These are phyloP conservation scores for Odocoileus hemionus DNA, from an alignment of 2,113 vertebrate genomes.

Conservation along the genomic window DNA sequence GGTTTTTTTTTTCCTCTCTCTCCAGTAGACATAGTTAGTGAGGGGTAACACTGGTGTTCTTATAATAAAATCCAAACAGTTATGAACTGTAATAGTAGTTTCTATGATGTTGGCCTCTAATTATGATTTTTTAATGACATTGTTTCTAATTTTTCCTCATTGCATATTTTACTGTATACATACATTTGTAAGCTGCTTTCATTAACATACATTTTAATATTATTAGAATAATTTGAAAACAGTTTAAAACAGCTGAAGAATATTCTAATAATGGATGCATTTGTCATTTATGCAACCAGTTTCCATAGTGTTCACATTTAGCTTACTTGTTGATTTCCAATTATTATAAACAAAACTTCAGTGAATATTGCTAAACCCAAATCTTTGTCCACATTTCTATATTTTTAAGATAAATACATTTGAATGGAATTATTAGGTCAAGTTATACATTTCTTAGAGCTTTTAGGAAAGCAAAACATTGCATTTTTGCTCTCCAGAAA, in stretches of 20 bases:
- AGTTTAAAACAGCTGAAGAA: background rate
- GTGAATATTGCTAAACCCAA: background rate
- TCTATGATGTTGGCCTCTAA: background rate
- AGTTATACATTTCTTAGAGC: background rate
- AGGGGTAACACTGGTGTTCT: background rate
- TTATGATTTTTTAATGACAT: background rate
- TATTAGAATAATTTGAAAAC: conserved; percentile 30
- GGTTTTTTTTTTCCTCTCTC: background rate
- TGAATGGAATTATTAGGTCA: conserved; percentile 16
- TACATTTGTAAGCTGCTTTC: background rate
- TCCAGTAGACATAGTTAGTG: background rate
- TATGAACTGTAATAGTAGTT: conserved; percentile 1
- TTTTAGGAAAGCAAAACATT: background rate
- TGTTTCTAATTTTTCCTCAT: background rate
- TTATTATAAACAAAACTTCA: background rate
- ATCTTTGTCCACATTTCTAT: background rate
- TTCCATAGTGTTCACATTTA: conserved; percentile 25
- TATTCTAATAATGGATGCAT: background rate
- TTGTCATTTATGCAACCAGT: background rate
- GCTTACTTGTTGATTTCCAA: conserved; percentile 9
- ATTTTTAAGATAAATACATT: background rate
- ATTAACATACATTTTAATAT: conserved; percentile 6
- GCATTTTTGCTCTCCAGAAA: conserved; percentile 11
- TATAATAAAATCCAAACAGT: background rate
- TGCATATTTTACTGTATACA: conserved; percentile 7